Evolutionary conservation across 2,888 invertebrate species (phyloP), one percentile per base, ranked within the genome.

Genomic region (Brachyptera risi): DNA sequence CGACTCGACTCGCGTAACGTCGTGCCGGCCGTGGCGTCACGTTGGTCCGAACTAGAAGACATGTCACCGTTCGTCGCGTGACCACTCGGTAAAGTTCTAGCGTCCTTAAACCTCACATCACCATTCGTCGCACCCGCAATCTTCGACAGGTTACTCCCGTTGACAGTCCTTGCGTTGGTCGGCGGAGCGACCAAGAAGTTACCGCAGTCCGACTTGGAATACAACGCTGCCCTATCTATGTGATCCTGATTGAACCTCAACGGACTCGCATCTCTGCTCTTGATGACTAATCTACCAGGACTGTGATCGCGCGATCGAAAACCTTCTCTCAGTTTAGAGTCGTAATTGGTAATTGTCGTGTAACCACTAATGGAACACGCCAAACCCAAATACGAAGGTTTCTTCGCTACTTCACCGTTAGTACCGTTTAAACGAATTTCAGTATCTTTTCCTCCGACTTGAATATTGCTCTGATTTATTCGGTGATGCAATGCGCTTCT

Each of bases 361-460:
- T 95, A 95, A 2, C 94, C 94, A 76, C 90, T 92, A 57, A 94
- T 91, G 19, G 92, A 92, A 73, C 93, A 92, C 56, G 94, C 92
- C 64, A 95, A 78, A 70, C 90, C 91, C 60, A 95, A 77, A 73
- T 95, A 95, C 61, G 92, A 92, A 0, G 94, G 94, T 71, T 91
- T 87, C 73, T 90, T 89, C 15, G 71, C 61, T 67, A 67, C 35
- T 17, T 44, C 44, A 3, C 44, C 44, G 44, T 44, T 44, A n/a
- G n/a, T n/a, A n/a, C n/a, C n/a, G n/a, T n/a, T n/a, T n/a, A n/a
- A n/a, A n/a, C n/a, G n/a, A n/a, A n/a, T n/a, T n/a, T n/a, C n/a
- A n/a, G n/a, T n/a, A n/a, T n/a, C n/a, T n/a, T n/a, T n/a, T n/a
- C n/a, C n/a, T n/a, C n/a, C n/a, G n/a, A n/a, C n/a, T n/a, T n/a